phyloP scores from a whole-genome alignment of 2,113 vertebrate species.

The Nematolebias whitei region DNA sequence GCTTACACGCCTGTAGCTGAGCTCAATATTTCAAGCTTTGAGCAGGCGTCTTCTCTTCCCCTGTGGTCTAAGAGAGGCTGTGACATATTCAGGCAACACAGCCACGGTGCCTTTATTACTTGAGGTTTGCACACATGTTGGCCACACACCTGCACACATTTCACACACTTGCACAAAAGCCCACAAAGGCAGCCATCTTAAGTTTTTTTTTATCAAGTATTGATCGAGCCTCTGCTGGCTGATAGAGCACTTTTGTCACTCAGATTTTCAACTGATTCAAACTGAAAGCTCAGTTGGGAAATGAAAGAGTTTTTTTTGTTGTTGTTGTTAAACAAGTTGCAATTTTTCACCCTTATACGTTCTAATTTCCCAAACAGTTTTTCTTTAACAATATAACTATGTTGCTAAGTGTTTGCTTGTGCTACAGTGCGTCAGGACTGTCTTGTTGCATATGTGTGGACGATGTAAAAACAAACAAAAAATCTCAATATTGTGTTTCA shows the following conservation, averaged over 20 bases:
- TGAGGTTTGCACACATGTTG: constrained; percentile 13
- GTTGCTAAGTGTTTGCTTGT: no score
- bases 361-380: no score
- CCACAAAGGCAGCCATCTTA: constrained; percentile 18
- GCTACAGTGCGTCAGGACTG: no score
- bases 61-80: constrained; percentile 62
- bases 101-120: constrained; percentile 51
- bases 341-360: no score
- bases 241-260: constrained; percentile 16
- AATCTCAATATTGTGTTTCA: no score
- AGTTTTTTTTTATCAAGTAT: constrained; percentile 44
- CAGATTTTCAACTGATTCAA: constrained; percentile 9
- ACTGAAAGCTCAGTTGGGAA: constrained; percentile 6
- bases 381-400: no score
- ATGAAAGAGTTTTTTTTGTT: constrained; percentile 1
- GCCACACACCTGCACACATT: constrained; percentile 17
- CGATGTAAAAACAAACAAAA: no score
- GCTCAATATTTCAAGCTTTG: constrained; percentile 70
- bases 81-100: constrained; percentile 61
- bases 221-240: constrained; percentile 24
- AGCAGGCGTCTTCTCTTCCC: constrained; percentile 49
- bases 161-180: constrained; percentile 12
- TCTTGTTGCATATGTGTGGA: no score
- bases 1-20: constrained; percentile 47
- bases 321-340: no score